Conservation (phyloP, 1,140 invertebrate genomes). For the Drosophila rufa region DNA sequence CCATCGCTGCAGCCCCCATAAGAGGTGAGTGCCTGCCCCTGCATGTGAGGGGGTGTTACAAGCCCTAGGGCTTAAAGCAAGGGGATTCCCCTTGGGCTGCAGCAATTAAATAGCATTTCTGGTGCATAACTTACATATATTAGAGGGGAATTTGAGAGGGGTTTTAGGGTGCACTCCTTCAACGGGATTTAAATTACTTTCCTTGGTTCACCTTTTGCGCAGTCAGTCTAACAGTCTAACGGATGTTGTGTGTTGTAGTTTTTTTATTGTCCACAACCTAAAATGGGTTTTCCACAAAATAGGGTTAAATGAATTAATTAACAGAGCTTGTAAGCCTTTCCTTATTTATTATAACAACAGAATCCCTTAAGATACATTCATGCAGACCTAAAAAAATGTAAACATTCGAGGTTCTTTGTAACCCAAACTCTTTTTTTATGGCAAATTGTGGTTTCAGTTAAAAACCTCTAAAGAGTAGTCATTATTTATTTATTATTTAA, state of each 20-base stretch:
- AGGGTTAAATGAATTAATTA: background rate
- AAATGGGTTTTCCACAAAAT: background rate
- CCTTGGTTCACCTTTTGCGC: background rate
- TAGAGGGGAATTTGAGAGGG: background rate
- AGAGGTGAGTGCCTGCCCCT: conserved; percentile 56
- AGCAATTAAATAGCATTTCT: conserved; percentile 4
- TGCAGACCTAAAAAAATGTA: too few relatives aligned
- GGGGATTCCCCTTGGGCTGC: background rate
- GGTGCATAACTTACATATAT: background rate
- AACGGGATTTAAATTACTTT: background rate
- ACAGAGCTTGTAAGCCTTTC: background rate
- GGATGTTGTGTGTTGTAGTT: background rate
- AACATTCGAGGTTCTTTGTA: too few relatives aligned
- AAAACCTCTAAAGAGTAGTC: too few relatives aligned
- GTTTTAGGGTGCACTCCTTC: background rate
- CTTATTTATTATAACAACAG: background rate
- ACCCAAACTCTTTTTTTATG: too few relatives aligned
- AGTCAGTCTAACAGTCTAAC: background rate
- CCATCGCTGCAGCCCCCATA: conserved; percentile 82
- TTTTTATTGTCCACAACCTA: background rate
- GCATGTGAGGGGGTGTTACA: conserved; percentile 11
- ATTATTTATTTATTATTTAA: too few relatives aligned
- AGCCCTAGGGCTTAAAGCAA: background rate
- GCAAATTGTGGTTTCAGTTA: too few relatives aligned
- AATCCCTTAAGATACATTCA: too few relatives aligned